Evolutionary conservation across 1,140 invertebrate genomes (phyloP), one percentile per base, ranked within the genome.

Genomic region (Prorops nasuta): DNA sequence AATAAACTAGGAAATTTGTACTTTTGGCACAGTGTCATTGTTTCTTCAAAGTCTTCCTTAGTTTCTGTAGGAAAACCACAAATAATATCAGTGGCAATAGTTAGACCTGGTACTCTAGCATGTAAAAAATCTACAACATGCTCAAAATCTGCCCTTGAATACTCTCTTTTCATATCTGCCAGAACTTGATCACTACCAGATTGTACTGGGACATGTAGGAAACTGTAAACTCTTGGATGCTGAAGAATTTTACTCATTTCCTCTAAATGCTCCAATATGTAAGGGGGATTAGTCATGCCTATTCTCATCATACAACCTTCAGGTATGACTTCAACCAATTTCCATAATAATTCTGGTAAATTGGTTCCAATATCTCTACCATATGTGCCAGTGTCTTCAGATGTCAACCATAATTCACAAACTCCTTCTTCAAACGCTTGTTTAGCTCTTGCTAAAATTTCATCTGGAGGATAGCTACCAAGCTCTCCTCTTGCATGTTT

Each of bases 1-100:
- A 97, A 98, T 3, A 99, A 79, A 62, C 88, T 91, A 0, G 95
- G 90, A 72, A 99, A 99, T 60, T 87, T 86, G 66, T 97, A 95
- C 67, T 94, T 87, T 44, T 79, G 72, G 63, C 96, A 94, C 1
- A 99, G 76, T 3, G 79, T 71, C 81, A 97, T 79, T 0, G 95
- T 98, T 47, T 94, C 86, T 35, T 91, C 81, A 77, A 99, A 98
- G 78, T 99, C 92, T 53, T 81, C 69, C 16, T 91, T 86, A 0
- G 91, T 98, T 81, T 99, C 97, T 2, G 92, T 97, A 1, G 97
- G 97, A 76, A 98, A 99, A 0, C 96, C 97, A 77, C 96, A 98
- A 64, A 99, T 99, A 24, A 99, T 91, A 73, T 99, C 97, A 1
- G 97, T 99, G 0, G 94, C 96, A 62, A 99, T 94, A 2, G 93